These are phyloP conservation scores for Pseudoips prasinana DNA, from an alignment of 2,888 invertebrate species.

Conservation along the genomic window DNA sequence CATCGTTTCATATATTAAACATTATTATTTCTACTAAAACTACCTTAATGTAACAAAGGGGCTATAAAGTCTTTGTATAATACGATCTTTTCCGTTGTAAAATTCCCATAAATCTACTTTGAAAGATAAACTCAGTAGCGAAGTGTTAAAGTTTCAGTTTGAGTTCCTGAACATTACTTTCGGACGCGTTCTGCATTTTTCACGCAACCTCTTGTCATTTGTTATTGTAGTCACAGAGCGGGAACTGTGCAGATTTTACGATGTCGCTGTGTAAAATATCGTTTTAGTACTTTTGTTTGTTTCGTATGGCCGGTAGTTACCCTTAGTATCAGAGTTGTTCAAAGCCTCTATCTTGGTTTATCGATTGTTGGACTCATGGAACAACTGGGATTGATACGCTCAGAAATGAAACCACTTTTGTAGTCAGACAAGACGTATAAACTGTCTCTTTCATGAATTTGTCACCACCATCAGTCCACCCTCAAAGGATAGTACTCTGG, in stretches of 20 bases:
- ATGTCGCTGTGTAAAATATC: conserved; percentile 1
- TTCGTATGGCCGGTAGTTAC: too few relatives aligned
- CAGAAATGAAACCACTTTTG: too few relatives aligned
- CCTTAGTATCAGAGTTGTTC: too few relatives aligned
- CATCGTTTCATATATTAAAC: conserved; percentile 9
- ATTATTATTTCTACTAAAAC: conserved; percentile 14
- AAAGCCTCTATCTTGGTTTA: too few relatives aligned
- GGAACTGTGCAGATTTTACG: background rate
- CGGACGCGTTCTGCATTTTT: conserved; percentile 29
- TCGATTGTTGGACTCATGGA: too few relatives aligned
- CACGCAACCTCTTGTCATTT: conserved; percentile 19
- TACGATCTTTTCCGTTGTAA: conserved; percentile 32
- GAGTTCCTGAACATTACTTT: conserved; percentile 29
- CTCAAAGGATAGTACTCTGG: too few relatives aligned
- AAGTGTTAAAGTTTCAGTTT: conserved; percentile 44
- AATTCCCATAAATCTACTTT: conserved; percentile 50
- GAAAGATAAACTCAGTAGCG: conserved; percentile 41
- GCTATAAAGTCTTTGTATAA: conserved; percentile 31
- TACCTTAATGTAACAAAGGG: conserved; percentile 14
- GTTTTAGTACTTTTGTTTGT: background rate
- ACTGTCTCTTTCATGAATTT: too few relatives aligned
- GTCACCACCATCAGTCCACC: too few relatives aligned
- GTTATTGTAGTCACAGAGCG: conserved; percentile 14
- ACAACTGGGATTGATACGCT: too few relatives aligned
- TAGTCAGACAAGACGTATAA: too few relatives aligned